Evolutionary conservation across 2,888 invertebrate genomes (phyloP), one percentile per base, ranked within the genome.

Genomic region (Andrena trimmerana): DNA sequence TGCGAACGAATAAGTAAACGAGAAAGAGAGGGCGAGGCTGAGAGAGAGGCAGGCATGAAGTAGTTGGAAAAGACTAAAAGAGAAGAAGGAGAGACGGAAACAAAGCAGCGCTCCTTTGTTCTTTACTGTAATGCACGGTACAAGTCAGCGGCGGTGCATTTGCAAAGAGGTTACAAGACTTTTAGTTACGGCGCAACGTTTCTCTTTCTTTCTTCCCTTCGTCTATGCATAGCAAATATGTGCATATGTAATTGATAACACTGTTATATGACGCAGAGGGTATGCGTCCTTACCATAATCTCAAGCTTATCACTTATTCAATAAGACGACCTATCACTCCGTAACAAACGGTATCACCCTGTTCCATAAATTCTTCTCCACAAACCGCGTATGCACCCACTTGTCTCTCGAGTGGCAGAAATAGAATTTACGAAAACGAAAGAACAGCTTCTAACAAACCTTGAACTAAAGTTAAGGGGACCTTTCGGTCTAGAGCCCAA

Each of bases 61-160:
- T 71, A 67, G 60, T 65, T 63, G 80, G 57, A 36, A 84, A 54
- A 73, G 76, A 74, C 71, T 69, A 20, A 80, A 70, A 63, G 63
- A 60, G 79, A 70, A 79, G 76, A 83, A 71, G 77, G 75, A 59
- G 83, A 78, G 63, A 81, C 68, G 81, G 87, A 84, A 85, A 86
- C 88, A 90, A 89, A 88, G 86, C 84, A 81, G 82, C 79, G 87
- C 82, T 84, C 88, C 90, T 90, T 90, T 89, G 89, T 89, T 86
- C 87, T 75, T 83, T 84, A 68, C 78, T 74, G 78, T 84, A 88
- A 88, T 86, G 85, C 86, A 84, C 82, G 81, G 78, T 82, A 77
- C 83, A 86, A 81, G 78, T 86, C 80, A 85, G 70, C 84, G 16
- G 80, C 81, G 71, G 84, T 82, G 69, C 81, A 86, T 84, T 86